Percentiles rank a stretch among this genome's conserved stretches.
Conservation (phyloP, 2,113 vertebrate genomes). For the Sphyrna mokarran region DNA sequence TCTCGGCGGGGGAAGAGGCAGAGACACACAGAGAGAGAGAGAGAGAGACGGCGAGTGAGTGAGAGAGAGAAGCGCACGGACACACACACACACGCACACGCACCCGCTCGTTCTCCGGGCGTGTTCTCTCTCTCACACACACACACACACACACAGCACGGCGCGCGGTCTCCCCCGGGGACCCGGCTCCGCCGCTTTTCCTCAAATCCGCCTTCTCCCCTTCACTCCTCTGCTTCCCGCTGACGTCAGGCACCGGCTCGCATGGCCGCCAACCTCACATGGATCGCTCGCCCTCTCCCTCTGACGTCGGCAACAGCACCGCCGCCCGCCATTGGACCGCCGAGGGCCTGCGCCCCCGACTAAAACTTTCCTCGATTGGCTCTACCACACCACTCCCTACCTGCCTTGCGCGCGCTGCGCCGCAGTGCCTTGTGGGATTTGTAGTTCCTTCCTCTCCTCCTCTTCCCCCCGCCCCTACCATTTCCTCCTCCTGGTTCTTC, state of each 20-base stretch:
- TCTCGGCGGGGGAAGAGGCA: conserved; percentile 6
- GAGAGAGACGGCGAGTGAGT: not conserved
- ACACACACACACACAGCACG: not conserved
- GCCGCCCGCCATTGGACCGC: not conserved
- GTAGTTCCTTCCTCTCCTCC: not conserved
- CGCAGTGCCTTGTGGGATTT: not conserved
- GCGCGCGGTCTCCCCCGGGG: not conserved
- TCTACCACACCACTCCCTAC: not conserved
- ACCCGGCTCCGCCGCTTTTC: not conserved
- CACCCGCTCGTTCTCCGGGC: not conserved
- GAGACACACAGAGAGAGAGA: not conserved
- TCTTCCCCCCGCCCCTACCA: no score
- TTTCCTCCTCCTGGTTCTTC: not conserved
- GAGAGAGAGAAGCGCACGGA: not conserved
- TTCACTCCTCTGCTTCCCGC: not conserved
- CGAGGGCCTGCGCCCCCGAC: not conserved
- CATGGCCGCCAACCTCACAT: not conserved
- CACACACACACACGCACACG: not conserved
- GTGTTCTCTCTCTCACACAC: not conserved
- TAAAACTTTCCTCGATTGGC: not conserved
- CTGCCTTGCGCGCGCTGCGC: not conserved
- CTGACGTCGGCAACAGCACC: not conserved
- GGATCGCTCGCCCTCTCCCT: not conserved
- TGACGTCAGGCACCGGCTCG: conserved; percentile 30
- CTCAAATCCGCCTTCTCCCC: not conserved